These are phyloP conservation scores for Numenius arquata DNA, from an alignment of 2,113 vertebrate genomes.

Conservation along the genomic window DNA sequence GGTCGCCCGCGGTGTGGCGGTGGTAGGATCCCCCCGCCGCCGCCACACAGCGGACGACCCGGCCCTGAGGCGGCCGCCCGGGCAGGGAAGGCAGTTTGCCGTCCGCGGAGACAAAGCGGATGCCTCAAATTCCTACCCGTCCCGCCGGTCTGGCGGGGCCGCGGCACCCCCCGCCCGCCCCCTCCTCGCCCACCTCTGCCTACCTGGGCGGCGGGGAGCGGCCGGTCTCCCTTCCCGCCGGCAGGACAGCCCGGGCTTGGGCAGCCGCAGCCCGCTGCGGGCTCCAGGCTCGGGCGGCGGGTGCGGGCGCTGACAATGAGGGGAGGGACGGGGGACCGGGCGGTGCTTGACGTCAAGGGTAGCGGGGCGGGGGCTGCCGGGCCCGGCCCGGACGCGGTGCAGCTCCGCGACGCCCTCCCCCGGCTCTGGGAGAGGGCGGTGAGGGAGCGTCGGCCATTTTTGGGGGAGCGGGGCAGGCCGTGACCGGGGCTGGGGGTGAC, in stretches of 20 bases:
- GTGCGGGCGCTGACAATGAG: conserved; percentile 73
- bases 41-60: not conserved
- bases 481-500: not conserved
- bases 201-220: not conserved
- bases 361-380: not conserved
- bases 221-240: not conserved
- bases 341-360: not conserved
- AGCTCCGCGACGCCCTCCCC: not conserved
- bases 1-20: not conserved
- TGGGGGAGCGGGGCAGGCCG: not conserved
- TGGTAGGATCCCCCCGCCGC: not conserved
- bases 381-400: not conserved
- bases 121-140: conserved; percentile 73
- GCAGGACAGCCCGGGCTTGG: not conserved
- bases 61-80: not conserved
- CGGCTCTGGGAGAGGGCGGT: not conserved
- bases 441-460: conserved; percentile 2
- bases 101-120: conserved; percentile 76
- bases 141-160: not conserved
- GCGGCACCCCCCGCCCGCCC: not conserved
- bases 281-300: conserved; percentile 41
- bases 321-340: conserved; percentile 51
- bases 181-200: not conserved
- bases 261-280: conserved; percentile 50
- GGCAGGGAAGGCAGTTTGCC: conserved; percentile 33